Evolutionary conservation across 2,113 vertebrate species (phyloP).

Genomic region (Oryzias curvinotus): DNA sequence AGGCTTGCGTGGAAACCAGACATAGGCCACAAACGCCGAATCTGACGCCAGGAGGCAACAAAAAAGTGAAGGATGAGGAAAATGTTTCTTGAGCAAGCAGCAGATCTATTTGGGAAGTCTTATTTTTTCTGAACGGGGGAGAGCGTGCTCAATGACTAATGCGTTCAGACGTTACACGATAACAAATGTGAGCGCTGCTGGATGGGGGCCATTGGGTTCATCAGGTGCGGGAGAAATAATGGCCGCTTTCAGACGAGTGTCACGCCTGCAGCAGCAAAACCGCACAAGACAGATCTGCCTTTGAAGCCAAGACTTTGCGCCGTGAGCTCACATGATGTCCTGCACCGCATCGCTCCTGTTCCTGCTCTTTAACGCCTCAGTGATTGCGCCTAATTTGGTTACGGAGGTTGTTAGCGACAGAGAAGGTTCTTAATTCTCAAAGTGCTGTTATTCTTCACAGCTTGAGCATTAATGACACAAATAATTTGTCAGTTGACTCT

Average conservation of each 20-base stretch:
- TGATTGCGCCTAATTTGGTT: slow-evolving; percentile 33
- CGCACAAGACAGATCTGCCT: slow-evolving; percentile 45
- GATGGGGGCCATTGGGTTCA: slow-evolving; percentile 51
- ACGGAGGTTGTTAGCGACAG: slow-evolving; percentile 23
- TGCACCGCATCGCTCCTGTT: slow-evolving; percentile 36
- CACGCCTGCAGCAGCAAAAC: slow-evolving; percentile 22
- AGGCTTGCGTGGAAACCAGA: slow-evolving; percentile 4
- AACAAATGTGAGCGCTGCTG: slow-evolving; percentile 36
- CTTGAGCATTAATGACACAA: slow-evolving; percentile 24
- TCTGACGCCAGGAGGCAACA: slow-evolving; percentile 9
- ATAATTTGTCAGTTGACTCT: slow-evolving; percentile 30
- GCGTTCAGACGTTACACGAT: slow-evolving; percentile 31
- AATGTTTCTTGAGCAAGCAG: slow-evolving; percentile 28
- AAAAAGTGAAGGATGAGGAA: slow-evolving; percentile 8
- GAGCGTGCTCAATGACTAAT: slow-evolving; percentile 40
- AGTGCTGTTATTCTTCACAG: slow-evolving; percentile 21
- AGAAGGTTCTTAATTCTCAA: slow-evolving; percentile 26
- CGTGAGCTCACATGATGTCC: slow-evolving; percentile 27
- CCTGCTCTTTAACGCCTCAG: slow-evolving; percentile 29
- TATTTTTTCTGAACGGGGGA: slow-evolving; percentile 22
- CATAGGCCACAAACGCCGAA: slow-evolving; percentile 12
- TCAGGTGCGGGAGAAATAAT: slow-evolving; percentile 51
- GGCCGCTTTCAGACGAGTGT: slow-evolving; percentile 42
- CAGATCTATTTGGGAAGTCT: slow-evolving; percentile 21
- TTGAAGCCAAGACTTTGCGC: slow-evolving; percentile 31